Base-by-base conservation (phyloP, 1,140 invertebrate species). In the Lasioglossum baleicum region DNA sequence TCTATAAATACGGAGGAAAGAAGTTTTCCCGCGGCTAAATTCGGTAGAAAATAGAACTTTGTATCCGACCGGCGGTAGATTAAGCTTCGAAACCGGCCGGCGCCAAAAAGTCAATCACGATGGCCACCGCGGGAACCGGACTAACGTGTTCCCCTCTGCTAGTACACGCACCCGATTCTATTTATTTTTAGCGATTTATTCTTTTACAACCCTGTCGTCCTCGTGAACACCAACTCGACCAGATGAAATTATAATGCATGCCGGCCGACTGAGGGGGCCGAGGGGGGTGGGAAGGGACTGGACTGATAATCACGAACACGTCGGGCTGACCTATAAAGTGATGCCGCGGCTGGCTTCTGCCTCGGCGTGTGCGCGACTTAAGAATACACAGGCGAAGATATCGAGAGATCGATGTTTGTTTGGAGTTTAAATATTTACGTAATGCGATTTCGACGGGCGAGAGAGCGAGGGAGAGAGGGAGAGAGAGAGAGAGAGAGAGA, bases 181-280 rank as follows among this genome's bases (percentile, higher is more conserved):
- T 44, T 79, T 79, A 79, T 79, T 79, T 79, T 79, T 79, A 79
- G 70, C 69, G 22, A 64, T 79, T 79, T 79, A 79, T 79, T 73
- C 76, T 79, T 79, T 79, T 79, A 73, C 70, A 65, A 65, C 61
- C 69, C 76, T 20, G 76, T 66, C 61, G 76, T 73, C 76, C 76
- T 79, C 70, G 61, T 73, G 26, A 10, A 73, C 70, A 79, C 51
- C 70, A 79, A 79, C 76, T 79, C 69, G 70, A 65, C 76, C 76
- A 79, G 70, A 79, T 79, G 69, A 79, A 79, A 73, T 79, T 79
- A 64, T 79, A 79, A 79, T 73, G 68, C 68, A 66, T 22, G 69
- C 61, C 42, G 22, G 48, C 58, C 26, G 42, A 8, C 56, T 58
- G 56, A 20, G 17, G 6, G n/a, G 51, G 51, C 15, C 3, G 17